Conservation (phyloP, 2,888 invertebrate species). For the Spodoptera exigua region DNA sequence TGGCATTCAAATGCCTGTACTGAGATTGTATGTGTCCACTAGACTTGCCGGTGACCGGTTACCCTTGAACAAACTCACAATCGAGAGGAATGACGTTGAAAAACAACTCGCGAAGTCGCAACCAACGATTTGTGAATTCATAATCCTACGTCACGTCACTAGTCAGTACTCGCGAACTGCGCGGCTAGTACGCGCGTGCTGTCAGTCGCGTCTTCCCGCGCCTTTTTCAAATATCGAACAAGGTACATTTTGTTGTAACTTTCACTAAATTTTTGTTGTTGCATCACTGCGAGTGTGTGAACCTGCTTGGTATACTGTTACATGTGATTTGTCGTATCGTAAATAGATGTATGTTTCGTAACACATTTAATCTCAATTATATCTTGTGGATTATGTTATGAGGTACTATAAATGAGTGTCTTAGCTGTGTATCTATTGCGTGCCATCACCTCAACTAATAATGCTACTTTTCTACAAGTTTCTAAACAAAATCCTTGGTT, state of each 20-base stretch:
- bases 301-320: slow-evolving; percentile 17
- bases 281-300: slow-evolving; percentile 38
- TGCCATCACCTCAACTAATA: neutral
- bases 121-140: neutral
- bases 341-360: slow-evolving; percentile 43
- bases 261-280: slow-evolving; percentile 48
- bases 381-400: slow-evolving; percentile 33
- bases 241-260: slow-evolving; percentile 54
- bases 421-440: neutral
- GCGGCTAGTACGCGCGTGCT: slow-evolving; percentile 45
- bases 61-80: slow-evolving; percentile 45
- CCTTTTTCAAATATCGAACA: slow-evolving; percentile 44
- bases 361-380: slow-evolving; percentile 40
- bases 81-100: slow-evolving; percentile 44
- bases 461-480: neutral
- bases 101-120: slow-evolving; percentile 23
- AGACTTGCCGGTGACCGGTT: slow-evolving; percentile 23
- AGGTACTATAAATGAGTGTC: slow-evolving; percentile 17
- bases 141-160: slow-evolving; percentile 34
- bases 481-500: slow-evolving; percentile 1
- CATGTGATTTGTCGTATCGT: slow-evolving; percentile 13
- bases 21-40: slow-evolving; percentile 8
- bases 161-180: slow-evolving; percentile 47
- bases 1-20: slow-evolving; percentile 10
- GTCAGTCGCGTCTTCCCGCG: slow-evolving; percentile 32